Evolutionary conservation across 2,888 invertebrate genomes (phyloP), one percentile per base, ranked within the genome.

Genomic region (Andrena praecox): DNA sequence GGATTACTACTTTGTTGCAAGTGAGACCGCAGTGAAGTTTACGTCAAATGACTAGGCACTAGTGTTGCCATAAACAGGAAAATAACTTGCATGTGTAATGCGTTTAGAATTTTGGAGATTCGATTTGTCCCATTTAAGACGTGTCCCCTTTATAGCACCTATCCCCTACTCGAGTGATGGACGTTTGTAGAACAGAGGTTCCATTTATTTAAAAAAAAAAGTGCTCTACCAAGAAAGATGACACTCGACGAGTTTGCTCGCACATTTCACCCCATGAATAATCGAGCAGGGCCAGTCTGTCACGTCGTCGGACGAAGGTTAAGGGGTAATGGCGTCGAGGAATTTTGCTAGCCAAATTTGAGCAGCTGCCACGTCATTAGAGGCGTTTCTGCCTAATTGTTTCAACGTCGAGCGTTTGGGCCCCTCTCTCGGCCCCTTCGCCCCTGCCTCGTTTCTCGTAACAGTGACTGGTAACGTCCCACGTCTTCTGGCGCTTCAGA

Each of bases 301-400:
- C 75, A 50, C 42, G 63, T 66, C 70, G 59, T 70, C 77, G 62
- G 67, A 76, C 59, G 79, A 77, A 85, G 84, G 85, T 84, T 72
- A 79, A 87, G 79, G 84, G 54, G 71, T 68, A 71, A 72, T 69
- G 69, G 20, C 64, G 66, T 59, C 70, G 68, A 64, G 84, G 80
- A 81, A 87, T 89, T 85, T 89, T 85, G 78, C 78, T 20, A 66
- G 74, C 68, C 81, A 67, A 83, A 84, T 87, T 84, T 84, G 78
- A 82, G 73, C 82, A 85, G 81, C 82, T 85, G 73, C 70, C 79
- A 76, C 78, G 83, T 77, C 86, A 85, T 89, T 87, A 89, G 85
- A 85, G 76, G 81, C 86, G 82, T 81, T 87, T 85, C 82, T 81
- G 64, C 80, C 84, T 88, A 89, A 87, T 89, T 87, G 87, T 89